phyloP scores from a whole-genome alignment of 2,113 vertebrate species.

The Camelus dromedarius region DNA sequence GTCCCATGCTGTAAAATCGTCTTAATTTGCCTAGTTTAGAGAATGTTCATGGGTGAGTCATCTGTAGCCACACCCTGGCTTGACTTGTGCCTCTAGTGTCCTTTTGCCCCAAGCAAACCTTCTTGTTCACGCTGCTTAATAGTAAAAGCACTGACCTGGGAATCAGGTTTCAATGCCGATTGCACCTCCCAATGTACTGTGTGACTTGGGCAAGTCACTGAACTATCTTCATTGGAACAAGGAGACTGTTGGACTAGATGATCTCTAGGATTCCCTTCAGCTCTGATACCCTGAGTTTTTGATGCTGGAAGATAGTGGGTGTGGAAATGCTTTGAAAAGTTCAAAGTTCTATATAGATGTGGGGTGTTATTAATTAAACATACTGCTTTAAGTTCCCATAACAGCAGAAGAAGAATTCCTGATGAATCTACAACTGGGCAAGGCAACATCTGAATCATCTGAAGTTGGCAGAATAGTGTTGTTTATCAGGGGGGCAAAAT shows the following conservation, averaged over 20 bases:
- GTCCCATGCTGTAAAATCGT: not conserved
- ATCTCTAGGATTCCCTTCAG: not conserved
- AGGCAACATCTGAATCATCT: slow-evolving; percentile 38
- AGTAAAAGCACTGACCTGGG: not conserved
- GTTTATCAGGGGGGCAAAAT: slow-evolving; percentile 30
- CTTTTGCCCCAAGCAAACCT: not conserved
- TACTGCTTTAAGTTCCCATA: slow-evolving; percentile 27
- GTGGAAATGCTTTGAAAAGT: slow-evolving; percentile 34
- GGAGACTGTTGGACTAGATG: not conserved
- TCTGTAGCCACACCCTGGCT: not conserved
- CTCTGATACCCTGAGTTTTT: not conserved
- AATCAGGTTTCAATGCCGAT: slow-evolving; percentile 7
- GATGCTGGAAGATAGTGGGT: not conserved
- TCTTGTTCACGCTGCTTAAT: not conserved
- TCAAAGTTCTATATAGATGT: not conserved
- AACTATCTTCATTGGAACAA: not conserved
- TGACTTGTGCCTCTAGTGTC: not conserved
- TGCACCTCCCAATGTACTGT: not conserved
- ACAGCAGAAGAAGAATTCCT: slow-evolving; percentile 33
- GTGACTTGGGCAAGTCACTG: slow-evolving; percentile 23
- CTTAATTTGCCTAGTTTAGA: not conserved
- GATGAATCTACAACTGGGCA: not conserved
- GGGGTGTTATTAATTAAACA: slow-evolving; percentile 7
- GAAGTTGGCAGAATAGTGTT: slow-evolving; percentile 23
- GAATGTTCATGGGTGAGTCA: not conserved